Conservation (phyloP, 2,888 invertebrate genomes). For the Lasioglossum oenotherae region DNA sequence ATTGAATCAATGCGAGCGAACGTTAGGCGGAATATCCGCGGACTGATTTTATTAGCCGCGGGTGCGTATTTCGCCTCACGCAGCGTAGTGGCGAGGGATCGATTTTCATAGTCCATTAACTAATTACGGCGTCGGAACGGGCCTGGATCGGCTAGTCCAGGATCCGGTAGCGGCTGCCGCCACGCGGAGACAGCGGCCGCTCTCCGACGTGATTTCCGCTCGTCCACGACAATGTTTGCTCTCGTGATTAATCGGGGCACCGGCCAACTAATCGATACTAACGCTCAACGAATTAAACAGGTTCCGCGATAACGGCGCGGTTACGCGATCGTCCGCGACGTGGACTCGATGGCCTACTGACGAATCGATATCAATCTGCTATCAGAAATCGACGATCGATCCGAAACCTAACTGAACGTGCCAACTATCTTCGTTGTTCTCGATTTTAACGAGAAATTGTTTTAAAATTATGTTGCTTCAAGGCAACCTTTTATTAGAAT, state of each 20-base stretch:
- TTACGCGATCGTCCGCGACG: neutral
- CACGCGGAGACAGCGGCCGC: constrained; percentile 9
- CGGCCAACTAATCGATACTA: constrained; percentile 33
- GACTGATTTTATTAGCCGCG: constrained; percentile 46
- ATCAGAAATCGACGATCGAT: neutral
- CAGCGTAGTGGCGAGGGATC: constrained; percentile 27
- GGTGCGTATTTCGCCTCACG: constrained; percentile 31
- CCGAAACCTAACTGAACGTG: neutral
- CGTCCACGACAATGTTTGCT: constrained; percentile 27
- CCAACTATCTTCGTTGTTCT: neutral
- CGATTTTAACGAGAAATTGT: neutral
- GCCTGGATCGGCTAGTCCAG: constrained; percentile 32
- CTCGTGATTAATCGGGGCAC: constrained; percentile 39
- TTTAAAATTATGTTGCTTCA: neutral
- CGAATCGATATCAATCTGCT: constrained; percentile 11
- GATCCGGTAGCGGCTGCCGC: constrained; percentile 18
- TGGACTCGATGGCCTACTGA: neutral
- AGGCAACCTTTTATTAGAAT: neutral
- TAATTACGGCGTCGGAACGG: constrained; percentile 48
- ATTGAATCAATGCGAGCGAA: constrained; percentile 36
- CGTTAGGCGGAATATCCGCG: constrained; percentile 25
- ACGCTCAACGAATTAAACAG: constrained; percentile 37
- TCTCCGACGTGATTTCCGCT: constrained; percentile 48
- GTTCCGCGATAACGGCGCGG: constrained; percentile 30
- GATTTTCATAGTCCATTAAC: constrained; percentile 64